Conservation (phyloP, 2,113 vertebrate genomes). For the Amia ocellicauda region DNA sequence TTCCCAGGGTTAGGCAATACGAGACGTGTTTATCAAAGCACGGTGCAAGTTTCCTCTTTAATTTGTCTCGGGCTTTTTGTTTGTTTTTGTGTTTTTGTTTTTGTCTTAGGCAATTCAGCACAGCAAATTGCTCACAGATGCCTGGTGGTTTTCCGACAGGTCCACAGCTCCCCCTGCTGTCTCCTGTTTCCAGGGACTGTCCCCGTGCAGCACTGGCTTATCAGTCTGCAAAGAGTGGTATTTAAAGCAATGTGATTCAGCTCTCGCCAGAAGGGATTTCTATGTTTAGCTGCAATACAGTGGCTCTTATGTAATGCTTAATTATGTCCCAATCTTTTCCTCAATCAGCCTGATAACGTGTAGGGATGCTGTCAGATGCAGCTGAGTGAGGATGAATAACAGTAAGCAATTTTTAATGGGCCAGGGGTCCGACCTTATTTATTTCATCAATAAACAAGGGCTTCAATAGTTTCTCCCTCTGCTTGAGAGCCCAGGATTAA, state of each 20-base stretch:
- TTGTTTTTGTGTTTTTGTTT: constrained; percentile 28
- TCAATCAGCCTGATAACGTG: constrained; percentile 15
- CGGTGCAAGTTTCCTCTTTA: constrained; percentile 5
- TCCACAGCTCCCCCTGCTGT: constrained; percentile 63
- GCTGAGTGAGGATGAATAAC: constrained; percentile 14
- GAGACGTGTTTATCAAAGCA: constrained; percentile 26
- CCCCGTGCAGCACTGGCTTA: not conserved
- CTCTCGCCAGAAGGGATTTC: constrained; percentile 19
- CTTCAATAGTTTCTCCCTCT: too few relatives aligned
- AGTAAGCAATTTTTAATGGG: constrained; percentile 1
- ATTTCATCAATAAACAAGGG: too few relatives aligned
- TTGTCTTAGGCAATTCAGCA: constrained; percentile 51
- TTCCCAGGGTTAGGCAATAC: constrained; percentile 22
- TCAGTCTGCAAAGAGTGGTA: constrained; percentile 6
- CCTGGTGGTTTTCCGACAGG: constrained; percentile 23
- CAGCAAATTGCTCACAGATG: constrained; percentile 32
- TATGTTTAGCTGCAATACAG: constrained; percentile 44
- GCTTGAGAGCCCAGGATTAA: too few relatives aligned
- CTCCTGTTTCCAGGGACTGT: not conserved
- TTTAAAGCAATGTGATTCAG: constrained; percentile 20
- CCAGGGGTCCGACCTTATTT: not conserved
- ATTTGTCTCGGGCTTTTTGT: constrained; percentile 6
- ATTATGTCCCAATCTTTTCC: constrained; percentile 20
- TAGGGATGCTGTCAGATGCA: constrained; percentile 27
- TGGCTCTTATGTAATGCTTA: constrained; percentile 38